Conservation (phyloP, 2,797 vertebrate species). For the Scleropages formosus region DNA sequence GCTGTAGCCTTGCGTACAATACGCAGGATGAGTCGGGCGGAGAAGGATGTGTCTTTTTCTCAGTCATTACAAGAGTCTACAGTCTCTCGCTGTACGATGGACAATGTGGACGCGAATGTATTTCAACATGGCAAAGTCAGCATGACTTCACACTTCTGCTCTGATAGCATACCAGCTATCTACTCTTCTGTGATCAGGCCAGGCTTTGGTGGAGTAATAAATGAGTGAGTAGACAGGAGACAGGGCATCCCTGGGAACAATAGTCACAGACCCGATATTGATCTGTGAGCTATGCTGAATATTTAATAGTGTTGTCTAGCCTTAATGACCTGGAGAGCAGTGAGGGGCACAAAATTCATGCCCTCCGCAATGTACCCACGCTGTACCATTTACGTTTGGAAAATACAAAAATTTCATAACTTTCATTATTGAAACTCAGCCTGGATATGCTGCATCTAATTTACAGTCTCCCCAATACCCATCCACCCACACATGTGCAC, state of each 20-base stretch:
- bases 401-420: too few relatives aligned
- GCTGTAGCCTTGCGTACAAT: too few relatives aligned
- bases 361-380: background rate
- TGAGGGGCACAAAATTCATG: background rate
- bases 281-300: slow-evolving; percentile 18
- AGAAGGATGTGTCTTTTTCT: too few relatives aligned
- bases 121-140: background rate
- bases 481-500: too few relatives aligned
- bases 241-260: background rate
- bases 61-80: too few relatives aligned
- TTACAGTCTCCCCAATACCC: too few relatives aligned
- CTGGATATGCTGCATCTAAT: too few relatives aligned
- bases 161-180: background rate
- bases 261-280: background rate
- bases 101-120: too few relatives aligned
- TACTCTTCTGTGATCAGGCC: background rate
- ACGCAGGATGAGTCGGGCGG: too few relatives aligned
- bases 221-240: background rate
- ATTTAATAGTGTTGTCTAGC: slow-evolving; percentile 23
- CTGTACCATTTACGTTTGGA: too few relatives aligned
- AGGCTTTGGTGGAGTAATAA: slow-evolving; percentile 15
- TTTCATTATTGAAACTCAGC: too few relatives aligned
- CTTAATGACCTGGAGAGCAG: background rate
- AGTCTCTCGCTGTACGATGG: too few relatives aligned
- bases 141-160: background rate